Conservation (phyloP, 2,797 vertebrate species). For the Acanthiza pusilla region DNA sequence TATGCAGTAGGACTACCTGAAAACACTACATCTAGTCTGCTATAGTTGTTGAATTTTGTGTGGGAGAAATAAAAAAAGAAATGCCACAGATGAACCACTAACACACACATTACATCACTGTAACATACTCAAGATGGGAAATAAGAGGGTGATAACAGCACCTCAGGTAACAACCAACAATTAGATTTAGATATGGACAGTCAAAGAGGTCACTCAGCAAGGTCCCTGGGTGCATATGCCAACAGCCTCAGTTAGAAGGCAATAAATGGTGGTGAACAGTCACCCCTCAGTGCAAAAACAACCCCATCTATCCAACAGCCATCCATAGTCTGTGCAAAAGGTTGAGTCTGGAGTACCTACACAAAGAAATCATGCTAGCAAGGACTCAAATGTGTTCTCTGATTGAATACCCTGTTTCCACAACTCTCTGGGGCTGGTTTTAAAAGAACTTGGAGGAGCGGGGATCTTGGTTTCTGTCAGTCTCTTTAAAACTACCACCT, state of each 20-base stretch:
- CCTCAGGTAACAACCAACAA: neutral
- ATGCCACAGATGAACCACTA: neutral
- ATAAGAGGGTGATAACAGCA: neutral
- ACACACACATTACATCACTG: neutral
- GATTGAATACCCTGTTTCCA: neutral
- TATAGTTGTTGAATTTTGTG: neutral
- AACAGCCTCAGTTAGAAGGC: neutral
- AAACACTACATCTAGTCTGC: neutral
- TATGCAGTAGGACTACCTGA: neutral
- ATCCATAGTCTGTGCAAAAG: neutral
- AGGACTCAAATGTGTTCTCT: neutral
- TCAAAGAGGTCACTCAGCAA: neutral
- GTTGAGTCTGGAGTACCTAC: neutral
- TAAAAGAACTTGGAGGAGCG: neutral
- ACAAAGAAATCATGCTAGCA: neutral
- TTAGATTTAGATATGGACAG: neutral
- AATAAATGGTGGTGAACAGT: neutral
- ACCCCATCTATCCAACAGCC: too few relatives aligned
- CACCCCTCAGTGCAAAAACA: neutral
- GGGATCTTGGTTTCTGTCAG: neutral
- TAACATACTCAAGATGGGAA: neutral
- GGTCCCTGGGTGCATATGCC: neutral
- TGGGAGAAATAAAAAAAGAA: neutral
- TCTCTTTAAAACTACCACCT: neutral
- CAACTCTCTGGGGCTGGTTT: neutral